Conservation (phyloP, 2,888 invertebrate species). For the Brachypalpus laphriformis region DNA sequence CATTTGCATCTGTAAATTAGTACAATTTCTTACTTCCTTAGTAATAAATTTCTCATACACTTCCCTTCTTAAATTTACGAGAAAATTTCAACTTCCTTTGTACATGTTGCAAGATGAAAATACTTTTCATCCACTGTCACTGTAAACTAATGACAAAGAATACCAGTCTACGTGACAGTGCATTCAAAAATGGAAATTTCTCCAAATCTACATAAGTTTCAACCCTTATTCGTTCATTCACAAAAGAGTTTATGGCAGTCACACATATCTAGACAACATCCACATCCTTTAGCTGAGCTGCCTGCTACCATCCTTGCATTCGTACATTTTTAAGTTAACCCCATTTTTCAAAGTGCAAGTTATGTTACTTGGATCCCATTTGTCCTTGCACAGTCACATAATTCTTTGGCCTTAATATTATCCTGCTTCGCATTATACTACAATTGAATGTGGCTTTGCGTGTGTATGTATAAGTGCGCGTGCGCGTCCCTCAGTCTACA, state of each 20-base stretch:
- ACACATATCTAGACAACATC: conserved; percentile 17
- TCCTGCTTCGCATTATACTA: conserved; percentile 50
- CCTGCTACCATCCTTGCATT: conserved; percentile 1
- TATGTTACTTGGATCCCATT: conserved; percentile 71
- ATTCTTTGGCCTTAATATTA: conserved; percentile 63
- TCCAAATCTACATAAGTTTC: conserved; percentile 45
- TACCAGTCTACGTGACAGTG: conserved; percentile 40
- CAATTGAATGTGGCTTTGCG: conserved; percentile 13
- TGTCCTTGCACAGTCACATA: conserved; percentile 72
- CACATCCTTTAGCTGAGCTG: conserved; percentile 31
- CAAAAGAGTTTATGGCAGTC: conserved; percentile 20
- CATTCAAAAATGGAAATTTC: conserved; percentile 15
- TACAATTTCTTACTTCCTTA: background rate
- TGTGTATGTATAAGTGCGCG: conserved; percentile 18
- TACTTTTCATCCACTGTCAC: conserved; percentile 38
- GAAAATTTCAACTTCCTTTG: conserved; percentile 15
- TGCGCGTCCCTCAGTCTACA: conserved; percentile 10
- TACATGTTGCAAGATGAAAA: conserved; percentile 17
- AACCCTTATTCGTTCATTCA: conserved; percentile 41
- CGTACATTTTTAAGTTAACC: conserved; percentile 62
- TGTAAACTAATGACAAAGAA: conserved; percentile 35
- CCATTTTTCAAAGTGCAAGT: conserved; percentile 71
- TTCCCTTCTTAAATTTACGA: background rate
- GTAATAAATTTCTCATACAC: background rate
- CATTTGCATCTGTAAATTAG: background rate